Conservation (phyloP, 1,140 invertebrate species). For the Grapholita molesta region DNA sequence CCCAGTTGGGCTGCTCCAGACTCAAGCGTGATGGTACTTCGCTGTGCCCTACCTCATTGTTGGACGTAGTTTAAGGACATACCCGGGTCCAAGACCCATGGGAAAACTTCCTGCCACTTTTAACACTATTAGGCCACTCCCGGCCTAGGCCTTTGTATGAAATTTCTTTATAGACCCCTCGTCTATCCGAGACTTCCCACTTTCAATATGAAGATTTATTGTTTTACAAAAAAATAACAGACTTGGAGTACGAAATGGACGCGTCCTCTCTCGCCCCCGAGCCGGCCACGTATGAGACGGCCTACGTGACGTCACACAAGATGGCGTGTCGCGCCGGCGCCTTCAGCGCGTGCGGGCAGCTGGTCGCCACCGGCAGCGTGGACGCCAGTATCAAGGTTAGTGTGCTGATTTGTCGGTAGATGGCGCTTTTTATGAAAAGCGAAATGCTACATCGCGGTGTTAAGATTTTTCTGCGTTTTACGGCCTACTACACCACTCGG, state of each 20-base stretch:
- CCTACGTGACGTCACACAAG: slow-evolving; percentile 99
- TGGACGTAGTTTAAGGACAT: too few relatives aligned
- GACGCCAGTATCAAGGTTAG: slow-evolving; percentile 97
- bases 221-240: slow-evolving; percentile 66
- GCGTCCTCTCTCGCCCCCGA: slow-evolving; percentile 93
- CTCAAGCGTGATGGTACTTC: too few relatives aligned
- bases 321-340: slow-evolving; percentile 96
- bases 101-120: too few relatives aligned
- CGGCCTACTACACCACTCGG: too few relatives aligned
- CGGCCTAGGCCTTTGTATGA: too few relatives aligned
- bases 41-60: too few relatives aligned
- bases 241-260: slow-evolving; percentile 98
- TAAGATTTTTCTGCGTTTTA: background rate
- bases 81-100: too few relatives aligned
- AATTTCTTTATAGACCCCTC: too few relatives aligned
- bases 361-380: slow-evolving; percentile 98
- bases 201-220: background rate
- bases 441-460: background rate
- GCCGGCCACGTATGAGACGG: slow-evolving; percentile 97
- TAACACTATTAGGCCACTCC: too few relatives aligned
- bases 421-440: background rate
- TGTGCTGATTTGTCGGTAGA: background rate
- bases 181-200: too few relatives aligned
- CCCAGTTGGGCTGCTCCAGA: too few relatives aligned
- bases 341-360: slow-evolving; percentile 95